Conservation (phyloP, 2,888 invertebrate genomes). For the Heliconius erato region DNA sequence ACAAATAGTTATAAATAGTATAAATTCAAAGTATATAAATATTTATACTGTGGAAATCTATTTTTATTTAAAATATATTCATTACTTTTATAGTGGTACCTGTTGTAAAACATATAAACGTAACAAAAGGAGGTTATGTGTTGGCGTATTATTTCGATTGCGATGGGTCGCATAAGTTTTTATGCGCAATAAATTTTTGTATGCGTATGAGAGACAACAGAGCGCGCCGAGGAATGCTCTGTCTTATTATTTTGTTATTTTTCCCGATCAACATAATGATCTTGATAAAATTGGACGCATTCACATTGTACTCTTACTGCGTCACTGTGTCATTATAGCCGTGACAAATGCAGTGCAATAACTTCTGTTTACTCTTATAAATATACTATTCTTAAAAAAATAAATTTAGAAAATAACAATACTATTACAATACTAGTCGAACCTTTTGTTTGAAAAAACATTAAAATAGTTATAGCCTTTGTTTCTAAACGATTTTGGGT, state of each 20-base stretch:
- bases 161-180: background rate
- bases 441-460: no score
- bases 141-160: constrained; percentile 2
- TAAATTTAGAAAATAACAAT: no score
- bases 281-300: background rate
- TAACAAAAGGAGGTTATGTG: background rate
- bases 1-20: background rate
- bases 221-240: background rate
- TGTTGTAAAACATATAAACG: background rate
- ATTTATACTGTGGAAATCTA: no score
- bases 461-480: background rate
- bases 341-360: background rate
- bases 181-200: background rate
- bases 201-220: background rate
- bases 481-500: no score
- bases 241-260: background rate
- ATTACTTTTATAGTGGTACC: background rate
- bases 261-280: background rate
- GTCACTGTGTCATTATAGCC: background rate
- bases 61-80: background rate
- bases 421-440: no score
- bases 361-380: background rate
- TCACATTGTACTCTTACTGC: background rate
- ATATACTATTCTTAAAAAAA: no score
- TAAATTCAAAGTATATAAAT: background rate